Percentiles rank a stretch among this genome's conserved stretches.
phyloP scores from a whole-genome alignment of 2,888 invertebrate genomes.

The Agrypnus murinus region DNA sequence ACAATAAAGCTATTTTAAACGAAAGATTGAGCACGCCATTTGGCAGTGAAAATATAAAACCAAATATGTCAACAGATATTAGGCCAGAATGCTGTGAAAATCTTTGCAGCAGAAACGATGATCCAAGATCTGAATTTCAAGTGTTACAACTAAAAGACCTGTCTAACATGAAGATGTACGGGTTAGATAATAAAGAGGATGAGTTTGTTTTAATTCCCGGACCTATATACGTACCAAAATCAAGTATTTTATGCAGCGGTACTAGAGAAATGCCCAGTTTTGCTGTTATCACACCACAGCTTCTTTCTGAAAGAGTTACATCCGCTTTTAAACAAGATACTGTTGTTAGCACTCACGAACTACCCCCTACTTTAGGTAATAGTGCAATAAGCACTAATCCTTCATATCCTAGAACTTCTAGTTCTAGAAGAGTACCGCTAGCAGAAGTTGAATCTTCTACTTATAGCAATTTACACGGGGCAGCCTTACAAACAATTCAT shows the following conservation, averaged over 20 bases:
- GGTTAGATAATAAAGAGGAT: constrained; percentile 9
- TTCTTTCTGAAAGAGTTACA: neutral
- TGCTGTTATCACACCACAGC: constrained; percentile 1
- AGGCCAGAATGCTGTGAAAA: too few species aligned
- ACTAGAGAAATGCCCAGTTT: neutral
- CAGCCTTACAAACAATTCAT: neutral
- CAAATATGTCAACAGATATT: too few species aligned
- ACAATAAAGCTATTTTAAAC: too few species aligned
- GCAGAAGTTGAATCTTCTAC: neutral
- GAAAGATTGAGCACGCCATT: too few species aligned
- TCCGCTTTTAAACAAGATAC: constrained; percentile 12
- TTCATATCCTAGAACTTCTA: too few species aligned
- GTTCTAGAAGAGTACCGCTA: too few species aligned
- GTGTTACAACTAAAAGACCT: neutral
- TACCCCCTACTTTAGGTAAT: neutral
- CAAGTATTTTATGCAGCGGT: neutral
- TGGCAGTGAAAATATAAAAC: too few species aligned
- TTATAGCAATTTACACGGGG: constrained; percentile 25
- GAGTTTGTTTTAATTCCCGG: constrained; percentile 40
- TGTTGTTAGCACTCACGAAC: constrained; percentile 24
- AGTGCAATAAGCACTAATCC: neutral
- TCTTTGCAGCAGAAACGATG: too few species aligned
- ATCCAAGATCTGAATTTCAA: neutral
- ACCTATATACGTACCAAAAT: constrained; percentile 45
- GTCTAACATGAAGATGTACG: constrained; percentile 16